These are phyloP conservation scores for Hystrix brachyura DNA, from an alignment of 2,113 vertebrate genomes.

Conservation along the genomic window DNA sequence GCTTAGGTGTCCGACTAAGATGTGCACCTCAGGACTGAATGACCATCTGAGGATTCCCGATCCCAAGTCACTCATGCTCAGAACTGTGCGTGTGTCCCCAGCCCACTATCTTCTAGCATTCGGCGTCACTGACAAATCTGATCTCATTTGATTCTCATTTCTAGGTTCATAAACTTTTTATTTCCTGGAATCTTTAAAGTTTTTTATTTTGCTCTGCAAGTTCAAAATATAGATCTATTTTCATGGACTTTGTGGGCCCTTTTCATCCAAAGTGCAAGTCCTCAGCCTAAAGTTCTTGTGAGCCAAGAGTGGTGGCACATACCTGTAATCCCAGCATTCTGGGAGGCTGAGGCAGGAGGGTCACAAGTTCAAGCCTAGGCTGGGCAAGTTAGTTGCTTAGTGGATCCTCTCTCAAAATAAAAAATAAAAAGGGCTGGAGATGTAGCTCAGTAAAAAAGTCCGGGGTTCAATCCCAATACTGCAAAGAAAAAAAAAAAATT, in stretches of 20 bases:
- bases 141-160: not conserved
- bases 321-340: not conserved
- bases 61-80: not conserved
- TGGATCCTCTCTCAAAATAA: no score
- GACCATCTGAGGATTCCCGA: not conserved
- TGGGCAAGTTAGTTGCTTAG: no score
- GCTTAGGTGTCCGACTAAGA: rapidly evolving
- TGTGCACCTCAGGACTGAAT: not conserved
- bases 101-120: not conserved
- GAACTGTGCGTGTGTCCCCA: not conserved
- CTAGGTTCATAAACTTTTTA: no score
- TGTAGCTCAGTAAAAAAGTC: not conserved
- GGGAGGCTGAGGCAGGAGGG: not conserved
- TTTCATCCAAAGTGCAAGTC: no score
- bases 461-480: not conserved
- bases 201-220: not conserved
- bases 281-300: not conserved
- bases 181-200: not conserved
- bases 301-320: no score
- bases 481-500: not conserved
- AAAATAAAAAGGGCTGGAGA: no score
- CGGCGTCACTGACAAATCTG: not conserved
- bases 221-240: not conserved
- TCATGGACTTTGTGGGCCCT: not conserved
- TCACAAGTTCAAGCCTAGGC: not conserved